Conservation (phyloP, 2,888 invertebrate genomes). For the Hirtodrosophila trivittata region DNA sequence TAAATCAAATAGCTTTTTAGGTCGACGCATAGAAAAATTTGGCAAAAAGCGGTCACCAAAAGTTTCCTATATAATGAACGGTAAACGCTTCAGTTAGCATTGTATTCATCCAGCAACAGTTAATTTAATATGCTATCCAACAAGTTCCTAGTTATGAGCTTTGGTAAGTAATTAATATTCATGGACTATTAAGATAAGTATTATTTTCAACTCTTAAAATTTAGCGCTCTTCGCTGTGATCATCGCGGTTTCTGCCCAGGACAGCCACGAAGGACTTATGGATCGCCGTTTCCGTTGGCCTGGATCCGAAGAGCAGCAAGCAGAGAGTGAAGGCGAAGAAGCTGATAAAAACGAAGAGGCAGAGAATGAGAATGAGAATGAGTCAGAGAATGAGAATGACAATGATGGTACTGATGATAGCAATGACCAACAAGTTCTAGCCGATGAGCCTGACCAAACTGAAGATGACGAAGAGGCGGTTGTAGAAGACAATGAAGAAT, state of each 20-base stretch:
- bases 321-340: conserved; percentile 15
- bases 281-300: conserved; percentile 70
- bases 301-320: conserved; percentile 38
- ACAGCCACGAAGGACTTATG: conserved; percentile 36
- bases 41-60: conserved; percentile 21
- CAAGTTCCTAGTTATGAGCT: conserved; percentile 58
- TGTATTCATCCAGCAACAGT: conserved; percentile 24
- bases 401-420: conserved; percentile 1
- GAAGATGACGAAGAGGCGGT: conserved; percentile 1
- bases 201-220: not conserved
- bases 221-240: conserved; percentile 63
- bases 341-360: not conserved
- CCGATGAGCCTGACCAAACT: not conserved
- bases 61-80: conserved; percentile 52
- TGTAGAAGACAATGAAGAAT: conserved; percentile 3
- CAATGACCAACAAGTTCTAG: not conserved
- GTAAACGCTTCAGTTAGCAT: conserved; percentile 27
- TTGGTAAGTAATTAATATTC: conserved; percentile 47
- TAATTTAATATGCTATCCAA: conserved; percentile 50
- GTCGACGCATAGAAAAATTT: conserved; percentile 7
- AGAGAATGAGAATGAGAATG: conserved; percentile 1
- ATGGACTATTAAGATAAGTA: not conserved
- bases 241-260: conserved; percentile 25
- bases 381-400: no score
- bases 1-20: conserved; percentile 16